Evolutionary conservation across 2,888 invertebrate genomes (phyloP), one percentile per base, ranked within the genome.

Genomic region (Hyles lineata): DNA sequence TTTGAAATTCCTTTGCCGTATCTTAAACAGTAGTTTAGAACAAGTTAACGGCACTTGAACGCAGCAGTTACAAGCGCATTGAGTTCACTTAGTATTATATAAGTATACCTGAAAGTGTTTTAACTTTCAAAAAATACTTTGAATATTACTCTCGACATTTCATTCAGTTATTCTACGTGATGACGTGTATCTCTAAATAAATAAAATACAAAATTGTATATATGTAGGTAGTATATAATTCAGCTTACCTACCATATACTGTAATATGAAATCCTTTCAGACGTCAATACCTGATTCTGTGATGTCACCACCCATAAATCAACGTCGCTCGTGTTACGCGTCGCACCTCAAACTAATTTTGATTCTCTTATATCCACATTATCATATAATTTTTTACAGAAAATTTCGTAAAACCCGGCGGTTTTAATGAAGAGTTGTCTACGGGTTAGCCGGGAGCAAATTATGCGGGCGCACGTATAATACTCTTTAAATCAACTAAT

Each of bases 401-500:
- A 0, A 43, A n/a, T 7, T n/a, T n/a, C 15, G n/a, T 8, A 55
- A 55, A 55, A 55, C 1, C n/a, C 55, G 2, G n/a, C n/a, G n/a
- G n/a, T 7, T n/a, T 55, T 55, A 55, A n/a, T 55, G 55, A n/a
- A 55, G 55, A 55, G 55, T n/a, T 19, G 55, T 55, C 7, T n/a
- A n/a, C 55, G 55, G 55, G 55, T 55, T 67, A 23, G 23, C 67
- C 25, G 23, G 29, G 70, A n/a, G n/a, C 55, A n/a, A 52, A 58
- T 52, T 55, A 70, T 55, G 55, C 58, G 29, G 55, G 70, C 67
- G 58, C 52, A 19, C 52, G 35, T 43, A 72, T 52, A 67, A 35
- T 67, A 62, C 29, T 67, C 55, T 58, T 82, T 81, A 81, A 80
- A 83, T 77, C 76, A 77, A 76, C 79, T 83, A 82, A 81, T 82